Base-by-base conservation (phyloP, 2,888 invertebrate genomes). In the Rhamphomyia laevipes region DNA sequence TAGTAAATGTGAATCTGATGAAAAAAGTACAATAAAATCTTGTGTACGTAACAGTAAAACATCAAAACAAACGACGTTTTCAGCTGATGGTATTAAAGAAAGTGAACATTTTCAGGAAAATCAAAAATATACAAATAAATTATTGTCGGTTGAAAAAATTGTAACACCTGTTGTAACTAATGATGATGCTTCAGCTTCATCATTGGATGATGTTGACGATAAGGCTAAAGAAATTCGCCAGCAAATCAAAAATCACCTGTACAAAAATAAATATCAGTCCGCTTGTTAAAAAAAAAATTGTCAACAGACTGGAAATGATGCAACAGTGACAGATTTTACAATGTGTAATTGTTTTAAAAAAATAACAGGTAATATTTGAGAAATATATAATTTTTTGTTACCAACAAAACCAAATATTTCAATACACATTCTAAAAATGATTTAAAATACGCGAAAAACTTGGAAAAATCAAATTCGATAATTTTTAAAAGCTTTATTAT, bases 261-360 rank as follows among this genome's bases (percentile, higher is more conserved):
- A 23, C 16, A 12, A 18, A 40, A 43, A 38, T 21, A 15, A 49
- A 47, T 18, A 45, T 12, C 13, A 17, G 5, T 12, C 18, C 2
- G 2, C 17, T n/a, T n/a, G n/a, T n/a, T n/a, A n/a, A n/a, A n/a
- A n/a, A n/a, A n/a, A n/a, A n/a, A n/a, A 4, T 21, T 21, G 21
- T 21, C 6, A 5, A 27, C 23, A 7, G 23, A 27, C 33, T 7
- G 47, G 1, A 9, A 60, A 65, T 13, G 65, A 65, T 13, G 66
- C 64, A 43, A 43, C 54, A 0, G 43, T 67, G 30, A 61, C 51
- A 5, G 64, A 65, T 48, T 68, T 67, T 48, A 62, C 64, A n/a
- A 56, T 60, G 23, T n/a, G n/a, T n/a, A n/a, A n/a, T n/a, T n/a
- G n/a, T n/a, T n/a, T n/a, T n/a, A n/a, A n/a, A n/a, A n/a, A n/a